Conservation (phyloP, 2,113 vertebrate genomes). For the Elachura formosa region DNA sequence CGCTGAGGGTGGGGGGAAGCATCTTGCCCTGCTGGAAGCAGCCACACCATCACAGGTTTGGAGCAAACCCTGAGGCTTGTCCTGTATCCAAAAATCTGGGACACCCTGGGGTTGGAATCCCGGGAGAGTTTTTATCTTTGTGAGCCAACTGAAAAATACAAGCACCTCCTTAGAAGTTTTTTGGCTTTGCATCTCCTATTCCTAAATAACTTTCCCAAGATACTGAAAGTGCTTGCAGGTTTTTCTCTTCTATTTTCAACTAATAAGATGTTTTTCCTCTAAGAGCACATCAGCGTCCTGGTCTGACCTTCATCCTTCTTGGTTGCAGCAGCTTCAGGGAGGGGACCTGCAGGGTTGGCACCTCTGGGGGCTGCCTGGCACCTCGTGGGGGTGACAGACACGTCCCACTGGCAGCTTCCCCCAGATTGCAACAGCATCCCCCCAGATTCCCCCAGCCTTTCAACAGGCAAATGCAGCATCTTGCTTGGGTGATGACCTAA, state of each 20-base stretch:
- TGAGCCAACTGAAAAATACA: background rate
- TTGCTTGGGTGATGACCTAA: background rate
- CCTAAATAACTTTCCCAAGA: background rate
- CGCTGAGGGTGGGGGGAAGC: background rate
- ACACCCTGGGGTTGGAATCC: accelerated
- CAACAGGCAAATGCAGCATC: background rate
- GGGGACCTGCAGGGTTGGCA: background rate
- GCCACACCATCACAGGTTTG: background rate
- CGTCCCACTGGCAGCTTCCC: background rate
- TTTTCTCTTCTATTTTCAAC: background rate
- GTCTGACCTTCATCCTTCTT: background rate
- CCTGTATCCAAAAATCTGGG: accelerated
- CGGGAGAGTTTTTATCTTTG: accelerated
- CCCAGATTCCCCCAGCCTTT: no score
- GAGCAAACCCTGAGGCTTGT: background rate
- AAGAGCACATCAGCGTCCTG: background rate
- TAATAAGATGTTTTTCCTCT: background rate
- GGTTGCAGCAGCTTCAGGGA: background rate
- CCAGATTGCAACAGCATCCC: background rate
- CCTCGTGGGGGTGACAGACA: background rate
- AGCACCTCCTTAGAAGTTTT: background rate
- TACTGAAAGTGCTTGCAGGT: background rate
- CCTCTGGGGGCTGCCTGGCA: background rate
- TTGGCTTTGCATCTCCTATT: background rate
- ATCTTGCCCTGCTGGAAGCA: background rate